These are phyloP conservation scores for Eurytemora carolleeae DNA, from an alignment of 1,140 invertebrate species.

Conservation along the genomic window DNA sequence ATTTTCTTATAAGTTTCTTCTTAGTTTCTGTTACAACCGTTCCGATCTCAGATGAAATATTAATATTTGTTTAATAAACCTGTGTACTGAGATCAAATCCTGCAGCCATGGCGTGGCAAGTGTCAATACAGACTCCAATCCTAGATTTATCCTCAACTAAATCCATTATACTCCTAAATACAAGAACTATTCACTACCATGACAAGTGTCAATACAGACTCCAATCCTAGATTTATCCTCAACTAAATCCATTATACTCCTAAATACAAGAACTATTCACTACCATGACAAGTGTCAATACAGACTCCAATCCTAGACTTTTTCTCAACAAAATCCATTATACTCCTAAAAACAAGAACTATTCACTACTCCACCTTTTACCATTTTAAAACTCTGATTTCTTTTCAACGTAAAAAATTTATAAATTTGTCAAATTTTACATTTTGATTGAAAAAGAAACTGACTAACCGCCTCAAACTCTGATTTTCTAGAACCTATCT, in stretches of 20 bases:
- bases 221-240: too few species aligned
- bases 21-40: too few species aligned
- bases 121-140: slow-evolving; percentile 34
- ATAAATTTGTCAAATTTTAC: too few species aligned
- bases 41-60: too few species aligned
- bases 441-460: too few species aligned
- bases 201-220: too few species aligned
- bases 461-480: not conserved
- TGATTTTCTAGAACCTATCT: not conserved
- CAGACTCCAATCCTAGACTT: not conserved
- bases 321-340: not conserved
- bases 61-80: not conserved
- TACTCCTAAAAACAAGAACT: not conserved
- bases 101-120: slow-evolving; percentile 35
- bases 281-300: not conserved
- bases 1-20: too few species aligned
- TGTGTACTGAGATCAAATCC: slow-evolving; percentile 22
- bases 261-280: not conserved
- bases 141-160: slow-evolving; percentile 29
- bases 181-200: slow-evolving; percentile 22
- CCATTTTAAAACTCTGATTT: not conserved
- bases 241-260: not conserved
- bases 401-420: too few species aligned
- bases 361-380: not conserved
- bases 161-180: slow-evolving; percentile 30